phyloP scores from a whole-genome alignment of 2,888 invertebrate genomes.

The Calameuta filiformis region DNA sequence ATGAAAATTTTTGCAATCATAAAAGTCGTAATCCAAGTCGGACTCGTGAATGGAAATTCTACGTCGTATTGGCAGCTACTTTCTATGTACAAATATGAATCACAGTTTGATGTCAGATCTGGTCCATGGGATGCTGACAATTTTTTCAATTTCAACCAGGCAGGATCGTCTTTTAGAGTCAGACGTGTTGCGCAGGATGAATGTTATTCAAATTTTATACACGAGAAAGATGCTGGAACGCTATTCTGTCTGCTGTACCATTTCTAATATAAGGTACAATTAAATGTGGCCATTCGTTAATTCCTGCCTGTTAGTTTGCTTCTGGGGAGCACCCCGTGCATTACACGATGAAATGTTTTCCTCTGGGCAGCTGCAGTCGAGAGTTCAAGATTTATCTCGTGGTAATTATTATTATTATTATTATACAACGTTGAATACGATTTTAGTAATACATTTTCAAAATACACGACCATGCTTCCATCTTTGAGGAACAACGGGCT shows the following conservation, averaged over 20 bases:
- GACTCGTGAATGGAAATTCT: not conserved
- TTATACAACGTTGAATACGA: not conserved
- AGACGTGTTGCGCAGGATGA: not conserved
- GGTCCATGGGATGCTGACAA: not conserved
- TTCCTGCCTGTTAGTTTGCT: not conserved
- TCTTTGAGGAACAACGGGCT: not conserved
- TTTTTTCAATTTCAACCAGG: not conserved
- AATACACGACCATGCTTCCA: not conserved
- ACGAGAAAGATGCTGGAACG: not conserved
- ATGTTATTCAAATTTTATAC: not conserved
- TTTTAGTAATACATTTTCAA: not conserved
- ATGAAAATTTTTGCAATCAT: conserved; percentile 3
- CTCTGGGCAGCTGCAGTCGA: not conserved
- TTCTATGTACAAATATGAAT: not conserved
- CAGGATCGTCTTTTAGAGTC: not conserved
- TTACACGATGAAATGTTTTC: not conserved
- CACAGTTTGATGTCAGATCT: not conserved
- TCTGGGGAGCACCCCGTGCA: not conserved
- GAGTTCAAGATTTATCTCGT: not conserved
- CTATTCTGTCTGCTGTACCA: not conserved
- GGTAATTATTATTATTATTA: not conserved
- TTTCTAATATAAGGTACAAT: not conserved
- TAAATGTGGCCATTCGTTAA: not conserved
- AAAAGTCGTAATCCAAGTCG: not conserved
- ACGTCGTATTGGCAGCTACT: not conserved